A percentile compares a stretch with the other conserved stretches of the same genome.
Conservation (phyloP, 2,888 invertebrate genomes). For the Temnothorax rugatulus region DNA sequence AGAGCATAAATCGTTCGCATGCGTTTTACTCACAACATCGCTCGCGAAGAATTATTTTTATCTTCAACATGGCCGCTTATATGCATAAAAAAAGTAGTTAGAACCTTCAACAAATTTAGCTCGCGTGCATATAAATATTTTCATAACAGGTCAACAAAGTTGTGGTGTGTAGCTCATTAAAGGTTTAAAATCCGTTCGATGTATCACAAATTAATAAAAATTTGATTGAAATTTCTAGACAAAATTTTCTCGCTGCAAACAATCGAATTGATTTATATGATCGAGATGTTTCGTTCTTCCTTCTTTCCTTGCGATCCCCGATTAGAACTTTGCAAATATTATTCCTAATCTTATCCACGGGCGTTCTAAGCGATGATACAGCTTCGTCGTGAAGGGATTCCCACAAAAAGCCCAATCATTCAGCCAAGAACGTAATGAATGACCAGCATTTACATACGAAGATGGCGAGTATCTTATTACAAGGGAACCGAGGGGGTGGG, state of each 20-base stretch:
- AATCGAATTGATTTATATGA: background rate
- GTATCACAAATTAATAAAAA: background rate
- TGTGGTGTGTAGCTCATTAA: background rate
- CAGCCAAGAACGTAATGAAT: slow-evolving; percentile 85
- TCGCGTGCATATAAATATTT: slow-evolving; percentile 44
- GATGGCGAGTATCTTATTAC: slow-evolving; percentile 86
- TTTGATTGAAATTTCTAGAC: background rate
- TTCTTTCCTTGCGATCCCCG: slow-evolving; percentile 37
- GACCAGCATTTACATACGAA: slow-evolving; percentile 86
- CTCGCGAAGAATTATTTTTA: slow-evolving; percentile 44
- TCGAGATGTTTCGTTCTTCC: background rate
- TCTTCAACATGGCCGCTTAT: slow-evolving; percentile 26
- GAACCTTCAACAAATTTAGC: slow-evolving; percentile 31
- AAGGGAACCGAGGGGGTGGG: slow-evolving; percentile 76
- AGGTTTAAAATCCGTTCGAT: background rate
- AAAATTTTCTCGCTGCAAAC: background rate
- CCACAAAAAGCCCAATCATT: slow-evolving; percentile 85
- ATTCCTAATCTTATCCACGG: slow-evolving; percentile 66
- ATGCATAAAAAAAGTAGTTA: slow-evolving; percentile 27
- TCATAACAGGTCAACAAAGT: slow-evolving; percentile 29
- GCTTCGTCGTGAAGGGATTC: slow-evolving; percentile 83
- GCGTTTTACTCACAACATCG: slow-evolving; percentile 17
- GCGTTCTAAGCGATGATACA: slow-evolving; percentile 77
- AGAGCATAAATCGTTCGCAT: slow-evolving; percentile 29
- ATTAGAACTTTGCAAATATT: slow-evolving; percentile 70